phyloP scores from a whole-genome alignment of 2,797 vertebrate genomes.

The Masticophis lateralis region DNA sequence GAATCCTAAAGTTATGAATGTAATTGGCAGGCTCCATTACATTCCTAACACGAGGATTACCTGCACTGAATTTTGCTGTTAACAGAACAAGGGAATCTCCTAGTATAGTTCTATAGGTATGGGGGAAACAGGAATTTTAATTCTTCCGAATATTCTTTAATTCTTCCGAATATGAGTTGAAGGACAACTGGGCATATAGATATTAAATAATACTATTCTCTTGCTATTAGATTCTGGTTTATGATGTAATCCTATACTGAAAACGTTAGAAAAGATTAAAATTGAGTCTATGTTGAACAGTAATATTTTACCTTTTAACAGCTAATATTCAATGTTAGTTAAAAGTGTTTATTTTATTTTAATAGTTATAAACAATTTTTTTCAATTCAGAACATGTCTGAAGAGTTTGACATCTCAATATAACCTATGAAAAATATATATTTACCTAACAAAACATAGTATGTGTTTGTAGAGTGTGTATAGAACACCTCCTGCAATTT shows the following conservation, averaged over 20 bases:
- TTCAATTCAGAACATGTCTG: not conserved
- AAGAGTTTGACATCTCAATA: not conserved
- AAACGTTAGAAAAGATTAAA: not conserved
- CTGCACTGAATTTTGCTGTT: not conserved
- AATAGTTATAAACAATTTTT: slow-evolving; percentile 9
- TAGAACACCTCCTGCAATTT: not conserved
- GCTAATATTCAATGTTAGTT: not conserved
- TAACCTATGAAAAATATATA: not conserved
- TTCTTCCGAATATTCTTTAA: not conserved
- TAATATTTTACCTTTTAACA: slow-evolving; percentile 23
- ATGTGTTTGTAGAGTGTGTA: not conserved
- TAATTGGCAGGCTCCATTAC: not conserved
- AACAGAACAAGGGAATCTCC: not conserved
- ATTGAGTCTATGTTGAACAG: not conserved
- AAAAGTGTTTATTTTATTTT: not conserved
- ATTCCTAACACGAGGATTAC: not conserved
- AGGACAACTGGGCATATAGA: not conserved
- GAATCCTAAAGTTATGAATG: not conserved
- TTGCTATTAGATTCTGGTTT: slow-evolving; percentile 36
- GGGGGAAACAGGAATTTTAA: not conserved
- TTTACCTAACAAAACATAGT: not conserved
- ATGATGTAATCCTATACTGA: not conserved
- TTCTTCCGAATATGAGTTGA: not conserved
- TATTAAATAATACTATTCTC: not conserved
- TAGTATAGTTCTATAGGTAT: too few relatives aligned